phyloP scores from a whole-genome alignment of 2,797 vertebrate genomes.

The Enteromius thamalakanensis region DNA sequence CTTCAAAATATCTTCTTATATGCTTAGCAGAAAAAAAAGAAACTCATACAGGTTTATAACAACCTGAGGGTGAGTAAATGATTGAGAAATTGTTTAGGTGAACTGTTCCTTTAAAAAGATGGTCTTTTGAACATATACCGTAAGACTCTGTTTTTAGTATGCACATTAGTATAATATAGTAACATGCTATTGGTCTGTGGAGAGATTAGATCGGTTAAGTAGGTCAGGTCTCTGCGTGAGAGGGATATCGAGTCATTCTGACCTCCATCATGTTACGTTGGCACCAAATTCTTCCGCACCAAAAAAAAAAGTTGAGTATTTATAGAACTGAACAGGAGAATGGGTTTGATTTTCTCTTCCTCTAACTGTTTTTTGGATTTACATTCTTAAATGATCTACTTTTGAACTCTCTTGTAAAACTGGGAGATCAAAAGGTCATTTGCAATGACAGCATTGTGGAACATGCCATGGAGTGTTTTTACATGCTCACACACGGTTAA shows the following conservation, averaged over 20 bases:
- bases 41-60: not conserved
- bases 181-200: constrained; percentile 20
- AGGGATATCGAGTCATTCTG: constrained; percentile 47
- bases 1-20: not conserved
- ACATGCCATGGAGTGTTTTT: constrained; percentile 24
- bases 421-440: not conserved
- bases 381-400: constrained; percentile 45
- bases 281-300: constrained; percentile 21
- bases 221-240: constrained; percentile 49
- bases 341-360: constrained; percentile 47
- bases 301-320: constrained; percentile 40
- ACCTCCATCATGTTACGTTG: constrained; percentile 32
- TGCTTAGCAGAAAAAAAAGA: not conserved
- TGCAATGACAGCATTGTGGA: constrained; percentile 15
- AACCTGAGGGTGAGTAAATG: not conserved
- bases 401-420: not conserved
- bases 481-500: constrained; percentile 25
- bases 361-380: constrained; percentile 30
- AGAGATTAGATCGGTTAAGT: constrained; percentile 55
- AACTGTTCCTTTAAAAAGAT: not conserved
- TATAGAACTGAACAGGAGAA: constrained; percentile 50
- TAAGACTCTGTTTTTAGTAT: constrained; percentile 13
- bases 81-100: not conserved
- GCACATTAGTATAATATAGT: constrained; percentile 11
- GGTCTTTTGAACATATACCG: not conserved